Conservation (phyloP, 2,888 invertebrate genomes). For the Athalia circularis region DNA sequence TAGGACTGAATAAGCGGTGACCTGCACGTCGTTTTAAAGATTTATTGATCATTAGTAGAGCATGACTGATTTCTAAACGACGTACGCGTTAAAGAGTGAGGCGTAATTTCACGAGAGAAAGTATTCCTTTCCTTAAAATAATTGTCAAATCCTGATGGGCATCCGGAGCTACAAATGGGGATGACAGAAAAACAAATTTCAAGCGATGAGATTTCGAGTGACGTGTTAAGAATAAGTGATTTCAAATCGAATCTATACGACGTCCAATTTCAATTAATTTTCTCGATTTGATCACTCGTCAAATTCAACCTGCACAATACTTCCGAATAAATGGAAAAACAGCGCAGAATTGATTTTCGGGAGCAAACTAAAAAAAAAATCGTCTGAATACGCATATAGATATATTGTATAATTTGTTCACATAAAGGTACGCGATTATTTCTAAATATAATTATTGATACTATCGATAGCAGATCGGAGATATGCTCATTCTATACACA, state of each 20-base stretch:
- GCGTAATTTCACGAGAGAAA: constrained; percentile 27
- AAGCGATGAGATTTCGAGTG: not conserved
- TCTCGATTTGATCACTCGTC: not conserved
- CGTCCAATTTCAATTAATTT: constrained; percentile 14
- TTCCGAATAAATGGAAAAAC: constrained; percentile 5
- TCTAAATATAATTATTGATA: constrained; percentile 1
- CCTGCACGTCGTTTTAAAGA: constrained; percentile 39
- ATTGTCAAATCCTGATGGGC: not conserved
- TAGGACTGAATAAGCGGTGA: constrained; percentile 30
- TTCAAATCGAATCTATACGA: constrained; percentile 2
- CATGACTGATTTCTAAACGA: constrained; percentile 51
- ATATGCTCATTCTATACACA: constrained; percentile 34
- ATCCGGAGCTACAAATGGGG: too few relatives aligned
- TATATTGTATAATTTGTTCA: constrained; percentile 27
- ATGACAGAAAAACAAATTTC: not conserved
- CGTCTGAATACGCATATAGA: constrained; percentile 15
- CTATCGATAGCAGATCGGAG: constrained; percentile 17
- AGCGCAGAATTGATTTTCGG: constrained; percentile 22
- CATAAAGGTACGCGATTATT: constrained; percentile 34
- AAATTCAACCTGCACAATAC: too few relatives aligned
- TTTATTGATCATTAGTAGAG: constrained; percentile 50
- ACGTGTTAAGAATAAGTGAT: not conserved
- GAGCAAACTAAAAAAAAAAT: constrained; percentile 21
- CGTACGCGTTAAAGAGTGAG: not conserved
- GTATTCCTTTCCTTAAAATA: constrained; percentile 45